phyloP scores from a whole-genome alignment of 2,113 vertebrate genomes.

The Silurus meridionalis region DNA sequence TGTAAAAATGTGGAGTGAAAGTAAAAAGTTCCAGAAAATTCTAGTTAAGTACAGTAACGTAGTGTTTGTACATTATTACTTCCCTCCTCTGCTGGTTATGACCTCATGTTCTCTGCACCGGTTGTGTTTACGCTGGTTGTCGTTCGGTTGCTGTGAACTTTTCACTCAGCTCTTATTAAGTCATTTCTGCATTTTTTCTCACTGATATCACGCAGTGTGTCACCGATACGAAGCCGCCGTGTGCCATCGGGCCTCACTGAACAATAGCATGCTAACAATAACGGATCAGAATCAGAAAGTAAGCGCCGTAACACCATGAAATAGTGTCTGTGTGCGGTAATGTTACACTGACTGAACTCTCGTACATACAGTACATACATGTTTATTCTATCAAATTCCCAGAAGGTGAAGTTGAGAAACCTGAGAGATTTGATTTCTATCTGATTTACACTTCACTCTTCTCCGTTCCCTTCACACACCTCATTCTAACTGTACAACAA shows the following conservation, averaged over 20 bases:
- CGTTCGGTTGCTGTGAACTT: slow-evolving; percentile 1
- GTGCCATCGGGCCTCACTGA: not conserved
- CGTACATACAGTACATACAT: slow-evolving; percentile 10
- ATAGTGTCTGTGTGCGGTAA: slow-evolving; percentile 5
- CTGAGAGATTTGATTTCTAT: not conserved
- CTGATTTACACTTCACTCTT: not conserved
- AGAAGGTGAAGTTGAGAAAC: not conserved
- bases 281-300: slow-evolving; percentile 6
- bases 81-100: too few species aligned
- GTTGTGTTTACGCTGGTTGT: not conserved
- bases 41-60: too few species aligned
- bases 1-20: too few species aligned
- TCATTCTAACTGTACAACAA: not conserved
- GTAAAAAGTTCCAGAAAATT: too few species aligned
- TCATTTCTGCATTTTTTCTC: slow-evolving; percentile 24
- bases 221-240: not conserved
- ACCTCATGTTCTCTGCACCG: too few species aligned
- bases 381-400: not conserved
- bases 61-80: too few species aligned
- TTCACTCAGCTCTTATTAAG: not conserved
- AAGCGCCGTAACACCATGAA: not conserved
- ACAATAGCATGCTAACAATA: slow-evolving; percentile 22
- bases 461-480: not conserved
- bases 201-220: slow-evolving; percentile 8
- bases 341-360: not conserved